A percentile compares a stretch with the other conserved stretches of the same genome.
These are phyloP conservation scores for Boleophthalmus pectinirostris DNA, from an alignment of 2,113 vertebrate genomes.

Conservation along the genomic window DNA sequence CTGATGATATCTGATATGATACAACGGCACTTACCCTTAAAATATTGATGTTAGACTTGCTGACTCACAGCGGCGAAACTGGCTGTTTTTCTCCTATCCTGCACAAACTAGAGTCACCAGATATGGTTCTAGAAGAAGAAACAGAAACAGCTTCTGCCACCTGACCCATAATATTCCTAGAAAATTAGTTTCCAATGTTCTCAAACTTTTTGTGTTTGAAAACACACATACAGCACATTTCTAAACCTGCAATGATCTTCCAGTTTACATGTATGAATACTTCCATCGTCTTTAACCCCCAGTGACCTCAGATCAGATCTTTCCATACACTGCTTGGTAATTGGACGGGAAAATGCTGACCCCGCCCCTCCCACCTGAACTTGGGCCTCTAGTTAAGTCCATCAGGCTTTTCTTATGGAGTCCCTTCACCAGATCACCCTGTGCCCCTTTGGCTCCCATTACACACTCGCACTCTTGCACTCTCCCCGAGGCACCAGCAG, in stretches of 20 bases:
- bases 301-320: slow-evolving; percentile 20
- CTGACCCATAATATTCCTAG: neutral
- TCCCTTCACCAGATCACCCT: slow-evolving; percentile 19
- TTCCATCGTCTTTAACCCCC: slow-evolving; percentile 36
- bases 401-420: slow-evolving; percentile 24
- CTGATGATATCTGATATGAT: neutral
- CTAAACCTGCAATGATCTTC: neutral
- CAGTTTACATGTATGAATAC: slow-evolving; percentile 23
- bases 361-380: slow-evolving; percentile 41
- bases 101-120: neutral
- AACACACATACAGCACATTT: neutral
- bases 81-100: neutral
- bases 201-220: neutral
- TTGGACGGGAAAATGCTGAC: slow-evolving; percentile 62
- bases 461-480: slow-evolving; percentile 11
- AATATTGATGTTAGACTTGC: slow-evolving; percentile 1
- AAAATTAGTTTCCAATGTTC: neutral
- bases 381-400: slow-evolving; percentile 34
- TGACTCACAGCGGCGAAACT: neutral
- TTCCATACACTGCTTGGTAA: slow-evolving; percentile 29
- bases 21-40: neutral
- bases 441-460: neutral
- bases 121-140: neutral
- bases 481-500: slow-evolving; percentile 23
- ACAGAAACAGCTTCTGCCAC: neutral